Conservation (phyloP, 2,113 vertebrate species). For the Callithrix jacchus region DNA sequence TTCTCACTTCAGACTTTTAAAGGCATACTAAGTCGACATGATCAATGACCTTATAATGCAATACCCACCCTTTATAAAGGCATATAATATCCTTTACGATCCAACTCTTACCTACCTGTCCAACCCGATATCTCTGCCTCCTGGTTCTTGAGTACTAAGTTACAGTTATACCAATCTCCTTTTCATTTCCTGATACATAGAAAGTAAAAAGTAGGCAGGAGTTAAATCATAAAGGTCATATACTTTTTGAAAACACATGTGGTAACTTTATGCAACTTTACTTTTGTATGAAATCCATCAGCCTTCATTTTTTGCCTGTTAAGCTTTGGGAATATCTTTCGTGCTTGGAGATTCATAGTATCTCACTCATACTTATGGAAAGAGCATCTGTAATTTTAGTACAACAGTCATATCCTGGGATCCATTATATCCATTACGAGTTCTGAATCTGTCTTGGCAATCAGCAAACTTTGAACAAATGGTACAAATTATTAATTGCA, state of each 20-base stretch:
- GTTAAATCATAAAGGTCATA: not conserved
- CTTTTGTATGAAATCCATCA: not conserved
- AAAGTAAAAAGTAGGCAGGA: not conserved
- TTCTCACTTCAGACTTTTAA: not conserved
- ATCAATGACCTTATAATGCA: not conserved
- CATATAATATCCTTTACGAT: not conserved
- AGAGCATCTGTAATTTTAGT: not conserved
- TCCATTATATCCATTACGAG: not conserved
- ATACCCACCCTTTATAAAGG: not conserved
- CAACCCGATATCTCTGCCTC: not conserved
- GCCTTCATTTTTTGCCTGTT: not conserved
- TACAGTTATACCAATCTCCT: not conserved
- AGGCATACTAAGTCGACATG: not conserved
- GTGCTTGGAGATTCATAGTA: not conserved
- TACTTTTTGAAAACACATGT: not conserved
- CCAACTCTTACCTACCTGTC: not conserved
- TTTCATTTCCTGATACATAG: not conserved
- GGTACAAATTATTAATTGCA: not conserved
- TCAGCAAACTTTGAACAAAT: not conserved
- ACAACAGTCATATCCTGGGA: not conserved
- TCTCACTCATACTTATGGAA: not conserved
- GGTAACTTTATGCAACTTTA: not conserved
- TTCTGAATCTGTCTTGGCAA: not conserved
- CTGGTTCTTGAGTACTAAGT: not conserved
- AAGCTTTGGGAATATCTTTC: not conserved